Base-by-base conservation (phyloP, 2,797 vertebrate species). In the Sebastiscus albofasciatus region DNA sequence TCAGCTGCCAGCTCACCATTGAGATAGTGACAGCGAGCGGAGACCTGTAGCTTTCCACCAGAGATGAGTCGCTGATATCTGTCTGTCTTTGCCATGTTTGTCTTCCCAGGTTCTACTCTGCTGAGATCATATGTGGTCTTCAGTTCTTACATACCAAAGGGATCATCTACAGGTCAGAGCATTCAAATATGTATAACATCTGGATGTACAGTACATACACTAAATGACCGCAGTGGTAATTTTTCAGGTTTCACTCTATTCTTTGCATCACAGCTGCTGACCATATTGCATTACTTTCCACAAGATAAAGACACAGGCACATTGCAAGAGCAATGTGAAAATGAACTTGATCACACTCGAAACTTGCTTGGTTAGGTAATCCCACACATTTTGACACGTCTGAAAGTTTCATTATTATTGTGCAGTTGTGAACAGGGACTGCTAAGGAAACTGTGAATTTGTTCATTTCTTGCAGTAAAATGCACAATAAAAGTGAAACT, bases 121-220 rank as follows among this genome's bases (percentile, higher is more conserved):
- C 98, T 36, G 99, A 99, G 95, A 99, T 99, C 73, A 85, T 98
- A 61, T 98, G 97, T 88, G 99, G 99, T 39, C 95, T 99, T 46
- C 97, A 99, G 95, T 99, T 99, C 87, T 96, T 99, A 58, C 99
- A 99, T 88, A 94, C 95, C 85, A 99, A 97, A 95, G 97, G 98
- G 69, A 97, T 99, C 92, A 98, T 99, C 94, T 99, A 99, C 95
- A 99, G 99, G 99, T 99, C 92, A 91, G 90, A 81, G 49, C 33
- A 72, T 54, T 54, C 76, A 77, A 54, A 74, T 22, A 49, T 60
- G 11, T 49, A 26, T 33, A 62, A 33, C 27, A 80, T 62, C 46
- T 60, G 34, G 29, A 61, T 68, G 22, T 61, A 60, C 49, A 70
- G 24, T 18, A 70, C 16, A 83, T 14, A 56, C 54, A 36, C 33